Evolutionary conservation across 2,797 vertebrate species (phyloP).

Genomic region (Acipenser oxyrinchus): DNA sequence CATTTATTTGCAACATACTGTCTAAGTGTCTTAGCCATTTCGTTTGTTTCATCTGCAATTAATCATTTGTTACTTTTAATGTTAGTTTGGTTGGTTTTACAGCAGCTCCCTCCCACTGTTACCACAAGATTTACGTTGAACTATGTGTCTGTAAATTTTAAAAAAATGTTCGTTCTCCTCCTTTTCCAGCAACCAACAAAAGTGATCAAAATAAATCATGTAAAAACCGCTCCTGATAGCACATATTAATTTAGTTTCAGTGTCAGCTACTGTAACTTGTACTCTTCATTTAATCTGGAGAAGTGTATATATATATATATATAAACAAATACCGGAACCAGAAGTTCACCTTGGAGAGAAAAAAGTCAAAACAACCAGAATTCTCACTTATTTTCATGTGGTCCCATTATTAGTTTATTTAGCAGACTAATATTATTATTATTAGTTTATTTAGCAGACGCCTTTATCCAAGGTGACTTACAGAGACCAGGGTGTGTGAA

Average conservation of each 20-base stretch:
- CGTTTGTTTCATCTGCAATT: conserved; percentile 57
- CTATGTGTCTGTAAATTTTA: conserved; percentile 32
- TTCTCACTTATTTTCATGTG: too few species aligned
- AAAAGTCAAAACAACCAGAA: too few species aligned
- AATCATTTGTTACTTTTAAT: conserved; percentile 53
- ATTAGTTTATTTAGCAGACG: too few species aligned
- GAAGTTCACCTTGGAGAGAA: too few species aligned
- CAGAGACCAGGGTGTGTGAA: too few species aligned
- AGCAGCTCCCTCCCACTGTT: conserved; percentile 30
- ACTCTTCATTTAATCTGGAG: too few species aligned
- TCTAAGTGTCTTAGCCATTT: conserved; percentile 31
- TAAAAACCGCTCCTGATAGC: too few species aligned
- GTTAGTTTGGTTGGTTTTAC: conserved; percentile 44
- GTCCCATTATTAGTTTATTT: too few species aligned
- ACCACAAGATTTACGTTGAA: conserved; percentile 55
- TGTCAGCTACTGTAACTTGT: not conserved
- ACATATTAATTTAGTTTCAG: not conserved
- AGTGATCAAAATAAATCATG: not conserved
- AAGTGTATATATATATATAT: too few species aligned
- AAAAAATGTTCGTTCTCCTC: not conserved
- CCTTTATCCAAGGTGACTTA: too few species aligned
- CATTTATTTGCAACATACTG: conserved; percentile 29
- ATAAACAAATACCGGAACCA: too few species aligned
- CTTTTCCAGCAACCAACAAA: not conserved
- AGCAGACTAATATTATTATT: too few species aligned